A percentile compares a stretch with the other conserved stretches of the same genome.
These are phyloP conservation scores for Chionomys nivalis DNA, from an alignment of 2,113 vertebrate genomes.

Conservation along the genomic window DNA sequence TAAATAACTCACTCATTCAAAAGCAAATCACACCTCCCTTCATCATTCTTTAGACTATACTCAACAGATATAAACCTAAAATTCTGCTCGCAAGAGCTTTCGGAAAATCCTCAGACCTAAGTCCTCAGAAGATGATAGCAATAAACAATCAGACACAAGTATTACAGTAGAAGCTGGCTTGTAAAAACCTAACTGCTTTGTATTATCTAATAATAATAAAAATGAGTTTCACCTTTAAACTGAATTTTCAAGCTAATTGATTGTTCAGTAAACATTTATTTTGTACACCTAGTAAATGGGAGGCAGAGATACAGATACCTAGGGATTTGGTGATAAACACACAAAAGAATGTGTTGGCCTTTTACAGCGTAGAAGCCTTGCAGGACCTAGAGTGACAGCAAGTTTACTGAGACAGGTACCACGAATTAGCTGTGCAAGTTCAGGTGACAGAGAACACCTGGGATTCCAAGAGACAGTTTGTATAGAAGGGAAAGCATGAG, in stretches of 20 bases:
- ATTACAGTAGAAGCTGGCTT: background rate
- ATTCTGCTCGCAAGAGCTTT: background rate
- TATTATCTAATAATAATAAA: constrained; percentile 17
- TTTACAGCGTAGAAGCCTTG: background rate
- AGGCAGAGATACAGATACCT: background rate
- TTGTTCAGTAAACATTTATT: background rate
- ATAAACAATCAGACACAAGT: background rate
- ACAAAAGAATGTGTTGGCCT: background rate
- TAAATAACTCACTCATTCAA: background rate
- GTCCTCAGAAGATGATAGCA: background rate
- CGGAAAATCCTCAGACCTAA: background rate
- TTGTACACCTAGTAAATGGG: background rate
- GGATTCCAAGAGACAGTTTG: background rate
- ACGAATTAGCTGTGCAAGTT: background rate
- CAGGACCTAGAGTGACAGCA: background rate
- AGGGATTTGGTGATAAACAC: background rate
- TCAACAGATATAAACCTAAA: background rate
- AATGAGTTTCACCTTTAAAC: background rate
- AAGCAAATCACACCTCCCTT: background rate
- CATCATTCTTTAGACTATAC: too few species aligned
- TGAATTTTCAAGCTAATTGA: background rate
- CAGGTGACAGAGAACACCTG: background rate
- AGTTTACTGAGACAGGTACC: background rate
- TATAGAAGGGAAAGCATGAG: background rate
- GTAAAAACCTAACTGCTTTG: background rate